Base-by-base conservation (phyloP, 2,797 vertebrate genomes). In the Mallotus villosus region DNA sequence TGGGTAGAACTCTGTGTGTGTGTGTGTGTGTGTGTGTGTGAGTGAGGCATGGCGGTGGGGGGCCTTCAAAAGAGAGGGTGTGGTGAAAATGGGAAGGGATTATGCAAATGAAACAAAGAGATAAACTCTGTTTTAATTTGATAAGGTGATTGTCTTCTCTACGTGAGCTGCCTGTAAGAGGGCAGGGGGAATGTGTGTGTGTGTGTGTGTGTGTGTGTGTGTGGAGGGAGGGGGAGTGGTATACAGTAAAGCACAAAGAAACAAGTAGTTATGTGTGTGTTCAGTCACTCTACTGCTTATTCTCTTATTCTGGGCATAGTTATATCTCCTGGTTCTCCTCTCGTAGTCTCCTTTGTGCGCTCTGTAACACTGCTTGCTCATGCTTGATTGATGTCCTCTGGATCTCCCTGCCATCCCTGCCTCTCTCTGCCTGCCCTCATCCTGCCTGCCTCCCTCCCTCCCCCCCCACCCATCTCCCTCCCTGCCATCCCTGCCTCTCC, bases 331-430 rank as follows among this genome's bases (percentile, higher is more conserved):
- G 74, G 74, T 78, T 81, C 77, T 89, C 85, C 78, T 57, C 51
- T 82, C 87, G 77, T 55, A 75, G 27, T 67, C 12, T 81, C 84
- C 89, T 85, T 81, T 87, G 53, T 63, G 78, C 83, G 74, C 81
- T 75, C 73, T 0, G 17, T 78, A 86, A 83, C 88, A 81, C 86
- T 78, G 78, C 76, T 73, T 78, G 76, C 82, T 81, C 84, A 82
- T 79, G 71, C 58, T 71, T 87, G 89, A 91, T 91, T 82, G 78
- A 84, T 83, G 84, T 85, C 79, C 86, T 84, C 82, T 86, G 81
- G 73, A 51, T 84, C 27, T 29, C 27, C 27, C 27, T 29, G 27
- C 27, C 27, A 29, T 29, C 27, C 4, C 27, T 29, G 27, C 27
- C 27, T 29, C 2, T 29, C 27, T 29, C 27, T 2, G 27, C 27